These are phyloP conservation scores for Phainopepla nitens DNA, from an alignment of 2,113 vertebrate genomes.

Conservation along the genomic window DNA sequence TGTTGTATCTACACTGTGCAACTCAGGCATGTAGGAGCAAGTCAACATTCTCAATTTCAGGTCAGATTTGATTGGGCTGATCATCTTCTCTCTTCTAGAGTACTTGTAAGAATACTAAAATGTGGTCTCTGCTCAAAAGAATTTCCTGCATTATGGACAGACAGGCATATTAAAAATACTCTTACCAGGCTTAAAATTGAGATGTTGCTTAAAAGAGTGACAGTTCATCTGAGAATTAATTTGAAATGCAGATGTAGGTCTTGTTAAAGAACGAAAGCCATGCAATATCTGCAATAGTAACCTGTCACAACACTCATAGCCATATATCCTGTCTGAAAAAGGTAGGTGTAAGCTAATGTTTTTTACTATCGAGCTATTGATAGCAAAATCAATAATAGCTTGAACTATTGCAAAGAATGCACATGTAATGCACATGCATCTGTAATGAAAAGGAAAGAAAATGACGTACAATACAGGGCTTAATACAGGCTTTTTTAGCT, in stretches of 20 bases:
- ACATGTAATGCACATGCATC: not conserved
- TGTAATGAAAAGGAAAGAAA: not conserved
- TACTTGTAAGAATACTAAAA: not conserved
- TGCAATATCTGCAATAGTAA: not conserved
- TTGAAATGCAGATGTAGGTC: not conserved
- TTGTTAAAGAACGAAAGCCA: not conserved
- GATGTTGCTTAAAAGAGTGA: not conserved
- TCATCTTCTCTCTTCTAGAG: not conserved
- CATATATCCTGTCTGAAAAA: not conserved
- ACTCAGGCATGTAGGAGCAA: not conserved
- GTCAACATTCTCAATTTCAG: not conserved
- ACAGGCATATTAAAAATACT: slow-evolving; percentile 10
- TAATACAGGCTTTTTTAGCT: not conserved
- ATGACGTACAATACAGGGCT: not conserved
- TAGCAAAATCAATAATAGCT: not conserved
- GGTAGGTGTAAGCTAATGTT: not conserved
- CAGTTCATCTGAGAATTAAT: not conserved
- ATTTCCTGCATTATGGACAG: slow-evolving; percentile 60
- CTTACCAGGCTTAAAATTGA: slow-evolving; percentile 1
- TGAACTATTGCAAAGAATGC: not conserved
- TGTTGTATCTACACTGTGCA: not conserved
- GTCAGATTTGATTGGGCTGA: slow-evolving; percentile 9
- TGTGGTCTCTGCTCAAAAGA: slow-evolving; percentile 32
- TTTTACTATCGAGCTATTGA: not conserved
- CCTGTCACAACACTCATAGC: not conserved